These are phyloP conservation scores for Cecropterus lyciades DNA, from an alignment of 1,140 invertebrate species.

Conservation along the genomic window DNA sequence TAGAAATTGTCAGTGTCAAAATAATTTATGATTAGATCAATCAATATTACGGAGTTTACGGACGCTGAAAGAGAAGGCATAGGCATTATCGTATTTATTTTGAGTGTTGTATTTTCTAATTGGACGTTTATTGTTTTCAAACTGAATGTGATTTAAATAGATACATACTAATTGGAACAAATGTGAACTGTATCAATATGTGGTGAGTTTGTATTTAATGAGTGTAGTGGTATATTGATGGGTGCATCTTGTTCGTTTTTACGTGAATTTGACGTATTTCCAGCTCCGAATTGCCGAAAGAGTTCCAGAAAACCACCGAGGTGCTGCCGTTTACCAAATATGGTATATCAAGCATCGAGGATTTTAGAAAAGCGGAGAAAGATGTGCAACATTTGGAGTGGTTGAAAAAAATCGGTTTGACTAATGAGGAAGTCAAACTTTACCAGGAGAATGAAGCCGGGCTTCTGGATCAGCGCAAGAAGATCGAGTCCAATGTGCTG, in stretches of 20 bases:
- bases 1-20: conserved; percentile 22
- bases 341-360: conserved; percentile 65
- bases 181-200: conserved; percentile 30
- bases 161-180: conserved; percentile 5
- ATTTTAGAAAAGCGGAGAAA: conserved; percentile 63
- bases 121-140: conserved; percentile 14
- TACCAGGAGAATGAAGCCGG: conserved; percentile 71
- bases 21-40: conserved; percentile 10
- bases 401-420: conserved; percentile 70
- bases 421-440: conserved; percentile 69
- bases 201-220: conserved; percentile 22
- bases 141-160: conserved; percentile 5
- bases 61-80: conserved; percentile 12
- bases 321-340: conserved; percentile 73
- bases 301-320: conserved; percentile 71
- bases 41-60: conserved; percentile 14
- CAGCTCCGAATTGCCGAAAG: conserved; percentile 70
- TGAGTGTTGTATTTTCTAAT: conserved; percentile 26
- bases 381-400: conserved; percentile 65
- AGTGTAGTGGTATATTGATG: neutral
- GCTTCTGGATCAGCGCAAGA: conserved; percentile 57
- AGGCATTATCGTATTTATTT: conserved; percentile 8
- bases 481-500: conserved; percentile 61
- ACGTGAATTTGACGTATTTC: conserved; percentile 38
- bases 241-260: neutral